Percentiles rank a stretch among this genome's conserved stretches.
phyloP scores from a whole-genome alignment of 2,888 invertebrate species.

The Balanococcus diminutus region DNA sequence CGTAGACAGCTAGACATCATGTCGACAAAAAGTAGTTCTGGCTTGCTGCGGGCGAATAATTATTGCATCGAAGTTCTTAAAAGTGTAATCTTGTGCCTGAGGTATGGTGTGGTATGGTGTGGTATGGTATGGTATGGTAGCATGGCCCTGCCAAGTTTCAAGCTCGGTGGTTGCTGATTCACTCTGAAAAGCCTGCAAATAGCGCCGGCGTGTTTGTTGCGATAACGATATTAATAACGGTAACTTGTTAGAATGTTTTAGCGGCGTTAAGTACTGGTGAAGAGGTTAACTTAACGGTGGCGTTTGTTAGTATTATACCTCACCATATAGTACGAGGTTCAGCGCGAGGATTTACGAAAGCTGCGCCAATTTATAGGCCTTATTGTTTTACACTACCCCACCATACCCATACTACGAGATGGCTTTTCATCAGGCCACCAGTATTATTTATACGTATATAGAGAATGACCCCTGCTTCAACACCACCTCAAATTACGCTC shows the following conservation, averaged over 20 bases:
- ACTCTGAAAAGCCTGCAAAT: neutral
- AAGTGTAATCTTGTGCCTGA: constrained; percentile 11
- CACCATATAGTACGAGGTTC: neutral
- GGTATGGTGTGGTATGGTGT: too few species aligned
- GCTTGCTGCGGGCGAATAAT: neutral
- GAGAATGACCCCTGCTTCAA: neutral
- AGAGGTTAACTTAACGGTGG: neutral
- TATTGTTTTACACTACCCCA: neutral
- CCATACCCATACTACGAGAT: too few species aligned
- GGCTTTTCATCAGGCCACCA: neutral
- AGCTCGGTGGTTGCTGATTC: too few species aligned
- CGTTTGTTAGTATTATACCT: neutral
- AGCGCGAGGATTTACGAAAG: neutral
- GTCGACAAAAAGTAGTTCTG: too few species aligned
- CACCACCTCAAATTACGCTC: neutral
- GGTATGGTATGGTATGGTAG: too few species aligned
- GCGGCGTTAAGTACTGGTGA: neutral
- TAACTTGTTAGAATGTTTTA: constrained; percentile 19
- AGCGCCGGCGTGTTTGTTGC: neutral
- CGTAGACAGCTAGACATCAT: too few species aligned
- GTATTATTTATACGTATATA: neutral
- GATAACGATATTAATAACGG: constrained; percentile 32
- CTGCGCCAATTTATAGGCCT: neutral
- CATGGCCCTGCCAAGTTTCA: neutral
- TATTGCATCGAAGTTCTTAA: neutral